Percentiles rank a stretch among this genome's conserved stretches.
Evolutionary conservation across 2,113 vertebrate species (phyloP).

Genomic region (Maccullochella peelii): DNA sequence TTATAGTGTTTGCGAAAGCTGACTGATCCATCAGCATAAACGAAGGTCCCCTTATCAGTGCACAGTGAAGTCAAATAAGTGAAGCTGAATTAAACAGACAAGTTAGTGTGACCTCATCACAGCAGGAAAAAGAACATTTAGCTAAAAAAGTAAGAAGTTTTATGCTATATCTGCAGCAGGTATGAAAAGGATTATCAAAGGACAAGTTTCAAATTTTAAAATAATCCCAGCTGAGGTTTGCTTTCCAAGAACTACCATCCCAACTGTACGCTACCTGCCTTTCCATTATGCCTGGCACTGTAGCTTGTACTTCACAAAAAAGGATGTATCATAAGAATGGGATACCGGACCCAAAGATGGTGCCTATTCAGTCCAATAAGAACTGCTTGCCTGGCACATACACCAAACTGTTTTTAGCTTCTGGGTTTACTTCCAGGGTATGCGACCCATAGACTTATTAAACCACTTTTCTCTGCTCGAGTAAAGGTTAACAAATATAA

Average conservation of each 20-base stretch:
- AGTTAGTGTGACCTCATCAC: neutral
- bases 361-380: too few species aligned
- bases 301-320: neutral
- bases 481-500: too few species aligned
- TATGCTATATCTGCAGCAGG: neutral
- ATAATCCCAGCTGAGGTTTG: neutral
- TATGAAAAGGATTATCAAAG: neutral
- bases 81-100: constrained; percentile 13
- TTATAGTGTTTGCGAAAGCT: constrained; percentile 40
- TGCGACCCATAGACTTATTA: too few species aligned
- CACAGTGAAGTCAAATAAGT: neutral
- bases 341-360: too few species aligned
- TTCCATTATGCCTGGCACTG: neutral
- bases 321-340: too few species aligned
- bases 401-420: too few species aligned
- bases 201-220: neutral
- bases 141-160: neutral
- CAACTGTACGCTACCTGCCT: neutral
- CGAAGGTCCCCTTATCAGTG: constrained; percentile 4
- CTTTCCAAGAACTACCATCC: neutral
- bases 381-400: too few species aligned
- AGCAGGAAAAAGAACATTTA: neutral
- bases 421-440: too few species aligned
- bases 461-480: too few species aligned
- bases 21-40: constrained; percentile 39